Percentiles rank a stretch among this genome's conserved stretches.
Conservation (phyloP, 2,113 vertebrate species). For the Arizona elegans region DNA sequence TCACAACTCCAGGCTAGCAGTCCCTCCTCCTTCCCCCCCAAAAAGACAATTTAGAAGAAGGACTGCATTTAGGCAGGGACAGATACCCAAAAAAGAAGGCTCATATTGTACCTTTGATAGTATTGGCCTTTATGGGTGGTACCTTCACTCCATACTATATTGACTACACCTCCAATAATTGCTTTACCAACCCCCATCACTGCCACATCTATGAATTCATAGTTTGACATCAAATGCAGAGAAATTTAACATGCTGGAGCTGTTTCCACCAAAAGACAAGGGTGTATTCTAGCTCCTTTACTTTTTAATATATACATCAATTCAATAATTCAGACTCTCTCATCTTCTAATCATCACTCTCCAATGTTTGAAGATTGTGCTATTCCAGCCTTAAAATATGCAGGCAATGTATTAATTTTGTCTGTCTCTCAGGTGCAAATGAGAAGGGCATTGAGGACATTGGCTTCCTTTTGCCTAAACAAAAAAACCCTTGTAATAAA, state of each 20-base stretch:
- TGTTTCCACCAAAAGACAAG: background rate
- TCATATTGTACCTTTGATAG: background rate
- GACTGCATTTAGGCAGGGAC: background rate
- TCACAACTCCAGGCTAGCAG: background rate
- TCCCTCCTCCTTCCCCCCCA: background rate
- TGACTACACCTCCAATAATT: background rate
- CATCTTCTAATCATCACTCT: background rate
- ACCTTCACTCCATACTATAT: background rate
- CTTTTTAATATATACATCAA: background rate
- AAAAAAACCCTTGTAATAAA: background rate
- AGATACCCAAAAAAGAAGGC: background rate
- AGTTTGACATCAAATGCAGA: background rate
- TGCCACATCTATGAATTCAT: background rate
- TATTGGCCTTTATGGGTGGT: background rate
- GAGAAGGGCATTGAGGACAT: background rate
- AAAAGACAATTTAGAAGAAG: background rate
- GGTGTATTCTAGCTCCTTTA: background rate
- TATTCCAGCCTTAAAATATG: background rate
- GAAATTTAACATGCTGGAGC: background rate
- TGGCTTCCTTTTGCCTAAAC: background rate
- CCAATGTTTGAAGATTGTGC: background rate
- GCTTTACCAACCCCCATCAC: background rate
- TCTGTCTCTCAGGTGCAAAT: background rate
- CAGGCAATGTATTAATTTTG: background rate
- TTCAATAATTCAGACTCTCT: background rate